These are phyloP conservation scores for Tenthredo notha DNA, from an alignment of 2,888 invertebrate species.

Conservation along the genomic window DNA sequence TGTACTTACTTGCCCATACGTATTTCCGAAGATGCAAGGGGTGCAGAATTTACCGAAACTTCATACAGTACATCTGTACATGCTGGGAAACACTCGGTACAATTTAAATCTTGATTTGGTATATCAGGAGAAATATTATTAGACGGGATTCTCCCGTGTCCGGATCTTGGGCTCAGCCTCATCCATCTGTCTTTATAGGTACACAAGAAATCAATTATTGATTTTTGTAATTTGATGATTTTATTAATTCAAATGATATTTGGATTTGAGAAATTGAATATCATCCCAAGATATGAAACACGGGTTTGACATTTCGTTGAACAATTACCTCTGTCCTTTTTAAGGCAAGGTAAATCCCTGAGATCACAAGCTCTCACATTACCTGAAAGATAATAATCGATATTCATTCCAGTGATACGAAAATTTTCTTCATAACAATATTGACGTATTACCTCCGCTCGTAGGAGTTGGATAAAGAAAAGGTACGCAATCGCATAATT, in stretches of 20 bases:
- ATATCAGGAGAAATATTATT: background rate
- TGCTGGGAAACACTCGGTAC: background rate
- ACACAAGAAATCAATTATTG: background rate
- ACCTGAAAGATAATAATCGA: background rate
- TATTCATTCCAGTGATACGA: background rate
- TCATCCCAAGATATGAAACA: background rate
- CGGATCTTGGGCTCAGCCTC: background rate
- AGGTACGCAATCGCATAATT: slow-evolving; percentile 73
- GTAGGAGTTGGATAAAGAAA: background rate
- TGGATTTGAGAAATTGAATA: background rate
- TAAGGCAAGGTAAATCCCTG: background rate
- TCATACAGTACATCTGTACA: background rate
- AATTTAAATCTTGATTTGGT: background rate
- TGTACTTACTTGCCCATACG: background rate
- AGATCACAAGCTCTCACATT: background rate
- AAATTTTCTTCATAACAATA: background rate
- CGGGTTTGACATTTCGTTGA: background rate
- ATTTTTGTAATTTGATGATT: background rate
- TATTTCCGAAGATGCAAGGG: background rate
- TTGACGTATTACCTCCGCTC: background rate
- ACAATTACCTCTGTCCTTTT: background rate
- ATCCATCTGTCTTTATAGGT: background rate
- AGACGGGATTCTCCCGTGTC: background rate
- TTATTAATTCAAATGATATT: background rate
- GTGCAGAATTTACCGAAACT: background rate